Percentiles rank a stretch among this genome's conserved stretches.
Evolutionary conservation across 1,140 invertebrate genomes (phyloP).

Genomic region (Drosophila kohkoa): DNA sequence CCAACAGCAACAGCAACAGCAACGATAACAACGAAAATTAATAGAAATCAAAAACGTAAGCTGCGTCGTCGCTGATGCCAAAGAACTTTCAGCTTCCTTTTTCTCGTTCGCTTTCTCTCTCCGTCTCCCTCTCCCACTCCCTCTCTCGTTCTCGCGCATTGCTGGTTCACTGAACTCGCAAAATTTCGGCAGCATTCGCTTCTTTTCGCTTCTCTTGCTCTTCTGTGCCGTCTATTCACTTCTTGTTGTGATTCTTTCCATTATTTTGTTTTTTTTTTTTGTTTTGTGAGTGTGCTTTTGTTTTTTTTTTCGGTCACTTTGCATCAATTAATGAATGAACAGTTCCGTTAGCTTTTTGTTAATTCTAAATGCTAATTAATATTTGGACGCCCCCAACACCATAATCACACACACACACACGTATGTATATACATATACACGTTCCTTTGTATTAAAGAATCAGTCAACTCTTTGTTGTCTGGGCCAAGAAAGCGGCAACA

Average conservation of each 20-base stretch:
- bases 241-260: slow-evolving; percentile 49
- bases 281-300: background rate
- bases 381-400: slow-evolving; percentile 24
- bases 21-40: background rate
- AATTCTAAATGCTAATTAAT: slow-evolving; percentile 56
- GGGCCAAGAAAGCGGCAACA: slow-evolving; percentile 13
- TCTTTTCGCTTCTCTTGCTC: slow-evolving; percentile 26
- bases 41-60: slow-evolving; percentile 44
- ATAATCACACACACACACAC: background rate
- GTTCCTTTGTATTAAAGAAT: slow-evolving; percentile 11
- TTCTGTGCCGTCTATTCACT: slow-evolving; percentile 3
- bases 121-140: no score
- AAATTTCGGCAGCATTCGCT: slow-evolving; percentile 16
- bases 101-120: slow-evolving; percentile 12
- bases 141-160: background rate
- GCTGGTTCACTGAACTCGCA: slow-evolving; percentile 33
- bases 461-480: slow-evolving; percentile 66
- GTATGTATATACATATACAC: no score
- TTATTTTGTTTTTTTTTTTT: slow-evolving; percentile 1
- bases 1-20: no score
- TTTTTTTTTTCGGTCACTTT: slow-evolving; percentile 22
- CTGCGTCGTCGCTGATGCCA: slow-evolving; percentile 13
- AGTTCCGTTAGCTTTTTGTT: slow-evolving; percentile 10
- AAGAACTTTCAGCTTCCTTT: slow-evolving; percentile 43
- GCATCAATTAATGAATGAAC: slow-evolving; percentile 9